These are phyloP conservation scores for Petrophora chlorosata DNA, from an alignment of 2,888 invertebrate genomes.

Conservation along the genomic window DNA sequence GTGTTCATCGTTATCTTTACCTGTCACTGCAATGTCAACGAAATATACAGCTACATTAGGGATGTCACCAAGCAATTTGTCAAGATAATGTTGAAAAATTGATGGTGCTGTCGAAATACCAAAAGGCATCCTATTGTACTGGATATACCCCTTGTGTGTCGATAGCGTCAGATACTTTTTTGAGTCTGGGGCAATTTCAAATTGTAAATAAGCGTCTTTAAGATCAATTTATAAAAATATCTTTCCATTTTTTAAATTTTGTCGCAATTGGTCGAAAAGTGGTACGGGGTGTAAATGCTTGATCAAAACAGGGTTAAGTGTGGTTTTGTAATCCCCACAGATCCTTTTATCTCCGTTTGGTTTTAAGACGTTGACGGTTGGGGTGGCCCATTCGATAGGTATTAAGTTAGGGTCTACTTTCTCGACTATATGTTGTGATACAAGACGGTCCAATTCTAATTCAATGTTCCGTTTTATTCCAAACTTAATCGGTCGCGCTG, in stretches of 20 bases:
- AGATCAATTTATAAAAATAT: neutral
- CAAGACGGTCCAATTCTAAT: slow-evolving; percentile 11
- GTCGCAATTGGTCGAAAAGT: slow-evolving; percentile 22
- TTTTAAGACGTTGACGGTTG: slow-evolving; percentile 6
- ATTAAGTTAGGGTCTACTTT: slow-evolving; percentile 3
- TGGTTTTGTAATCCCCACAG: slow-evolving; percentile 6
- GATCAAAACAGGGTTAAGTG: neutral
- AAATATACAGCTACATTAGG: slow-evolving; percentile 18
- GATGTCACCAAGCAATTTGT: slow-evolving; percentile 7
- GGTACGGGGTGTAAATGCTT: slow-evolving; percentile 19
- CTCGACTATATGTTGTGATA: neutral
- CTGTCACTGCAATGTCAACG: slow-evolving; percentile 19
- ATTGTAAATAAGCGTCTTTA: neutral
- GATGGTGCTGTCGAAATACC: slow-evolving; percentile 9
- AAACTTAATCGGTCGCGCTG: slow-evolving; percentile 21
- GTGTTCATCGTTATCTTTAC: slow-evolving; percentile 3
- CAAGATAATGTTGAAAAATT: too few relatives aligned
- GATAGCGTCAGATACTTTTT: slow-evolving; percentile 1
- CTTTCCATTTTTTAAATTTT: slow-evolving; percentile 7
- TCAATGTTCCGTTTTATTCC: slow-evolving; percentile 14
- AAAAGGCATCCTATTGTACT: slow-evolving; percentile 1
- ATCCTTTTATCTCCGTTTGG: neutral
- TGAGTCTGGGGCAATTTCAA: neutral
- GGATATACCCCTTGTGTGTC: neutral
- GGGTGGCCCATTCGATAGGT: slow-evolving; percentile 3